Percentiles rank a stretch among this genome's conserved stretches.
phyloP scores from a whole-genome alignment of 2,113 vertebrate genomes.

The Sphaerodactylus townsendi region DNA sequence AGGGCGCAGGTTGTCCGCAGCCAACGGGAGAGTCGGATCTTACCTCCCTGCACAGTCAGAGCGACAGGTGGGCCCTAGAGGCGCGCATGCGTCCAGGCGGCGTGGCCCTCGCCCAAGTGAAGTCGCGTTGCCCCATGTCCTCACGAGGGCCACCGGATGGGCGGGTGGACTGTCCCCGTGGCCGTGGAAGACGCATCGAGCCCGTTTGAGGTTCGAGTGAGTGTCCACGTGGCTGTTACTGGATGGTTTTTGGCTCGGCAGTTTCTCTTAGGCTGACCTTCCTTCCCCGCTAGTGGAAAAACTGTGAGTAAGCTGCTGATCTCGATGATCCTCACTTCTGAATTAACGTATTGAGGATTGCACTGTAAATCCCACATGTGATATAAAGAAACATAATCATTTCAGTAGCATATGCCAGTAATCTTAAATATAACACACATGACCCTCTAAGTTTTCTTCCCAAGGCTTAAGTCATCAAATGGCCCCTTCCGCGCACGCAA shows the following conservation, averaged over 20 bases:
- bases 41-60: rapidly evolving
- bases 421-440: no score
- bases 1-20: neutral
- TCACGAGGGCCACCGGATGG: neutral
- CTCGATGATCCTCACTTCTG: no score
- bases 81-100: constrained; percentile 41
- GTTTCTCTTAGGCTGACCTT: no score
- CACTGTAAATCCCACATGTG: neutral
- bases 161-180: neutral
- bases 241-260: no score
- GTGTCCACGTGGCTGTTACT: no score
- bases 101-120: rapidly evolving
- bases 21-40: neutral
- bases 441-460: neutral
- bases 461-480: no score
- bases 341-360: neutral
- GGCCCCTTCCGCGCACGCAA: no score
- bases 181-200: no score
- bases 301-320: no score
- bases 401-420: neutral
- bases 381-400: no score
- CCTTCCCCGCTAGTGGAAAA: no score
- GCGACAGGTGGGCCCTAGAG: neutral
- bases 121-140: neutral
- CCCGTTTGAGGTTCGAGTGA: no score